Conservation (phyloP, 2,113 vertebrate species). For the Azemiops feae region DNA sequence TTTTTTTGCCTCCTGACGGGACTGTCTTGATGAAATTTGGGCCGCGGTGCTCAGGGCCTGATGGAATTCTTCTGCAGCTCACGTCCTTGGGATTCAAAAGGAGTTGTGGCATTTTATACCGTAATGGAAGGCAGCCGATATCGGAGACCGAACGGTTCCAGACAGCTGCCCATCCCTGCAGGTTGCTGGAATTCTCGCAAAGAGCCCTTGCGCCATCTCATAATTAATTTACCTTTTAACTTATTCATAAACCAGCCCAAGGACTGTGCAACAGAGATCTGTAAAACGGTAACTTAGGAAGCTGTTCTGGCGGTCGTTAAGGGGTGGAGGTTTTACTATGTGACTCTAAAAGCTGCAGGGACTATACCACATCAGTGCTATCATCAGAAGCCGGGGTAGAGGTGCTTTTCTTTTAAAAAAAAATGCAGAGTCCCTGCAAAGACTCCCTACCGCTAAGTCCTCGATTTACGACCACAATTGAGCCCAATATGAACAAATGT, state of each 20-base stretch:
- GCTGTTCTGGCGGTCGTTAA: neutral
- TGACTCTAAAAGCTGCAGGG: neutral
- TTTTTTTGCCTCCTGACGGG: neutral
- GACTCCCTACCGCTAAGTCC: too few species aligned
- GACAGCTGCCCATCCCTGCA: neutral
- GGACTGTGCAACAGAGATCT: neutral
- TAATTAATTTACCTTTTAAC: neutral
- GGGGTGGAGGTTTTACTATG: neutral
- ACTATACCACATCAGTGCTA: neutral
- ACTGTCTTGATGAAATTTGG: neutral
- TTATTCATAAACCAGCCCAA: neutral
- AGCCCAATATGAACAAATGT: too few species aligned
- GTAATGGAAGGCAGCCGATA: neutral
- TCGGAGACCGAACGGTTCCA: neutral
- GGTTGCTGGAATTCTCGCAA: neutral
- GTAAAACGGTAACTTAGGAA: neutral
- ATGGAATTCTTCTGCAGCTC: neutral
- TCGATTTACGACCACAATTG: too few species aligned
- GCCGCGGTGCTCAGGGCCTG: neutral
- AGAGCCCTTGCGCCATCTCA: neutral
- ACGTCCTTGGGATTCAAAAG: neutral
- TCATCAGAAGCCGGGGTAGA: neutral
- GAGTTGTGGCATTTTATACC: neutral
- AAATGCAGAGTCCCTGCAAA: too few species aligned
- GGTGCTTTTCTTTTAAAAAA: neutral